phyloP scores from a whole-genome alignment of 2,113 vertebrate species.

The Tenrec ecaudatus region DNA sequence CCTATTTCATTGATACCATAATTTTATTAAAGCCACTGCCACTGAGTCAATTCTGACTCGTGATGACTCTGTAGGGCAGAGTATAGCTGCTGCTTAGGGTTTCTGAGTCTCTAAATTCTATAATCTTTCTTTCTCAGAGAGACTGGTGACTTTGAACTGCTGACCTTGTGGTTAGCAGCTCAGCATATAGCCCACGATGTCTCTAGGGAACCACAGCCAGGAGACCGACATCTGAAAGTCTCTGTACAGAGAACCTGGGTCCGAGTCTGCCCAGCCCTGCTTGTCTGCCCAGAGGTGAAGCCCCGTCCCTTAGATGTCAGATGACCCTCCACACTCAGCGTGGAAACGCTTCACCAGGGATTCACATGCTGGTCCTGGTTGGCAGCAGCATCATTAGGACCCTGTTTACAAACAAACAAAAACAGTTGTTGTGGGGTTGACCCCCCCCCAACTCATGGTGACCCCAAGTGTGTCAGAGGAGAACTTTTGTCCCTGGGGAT shows the following conservation, averaged over 20 bases:
- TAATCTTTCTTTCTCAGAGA: too few relatives aligned
- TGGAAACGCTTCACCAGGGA: background rate
- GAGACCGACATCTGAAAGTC: background rate
- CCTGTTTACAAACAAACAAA: too few relatives aligned
- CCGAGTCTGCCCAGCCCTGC: background rate
- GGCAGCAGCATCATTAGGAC: background rate
- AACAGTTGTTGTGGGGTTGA: background rate
- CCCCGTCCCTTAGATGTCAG: background rate
- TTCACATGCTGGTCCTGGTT: background rate
- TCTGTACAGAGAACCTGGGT: background rate
- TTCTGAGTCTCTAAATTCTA: too few relatives aligned
- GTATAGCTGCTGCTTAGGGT: too few relatives aligned
- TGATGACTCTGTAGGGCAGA: too few relatives aligned
- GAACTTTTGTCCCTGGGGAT: background rate
- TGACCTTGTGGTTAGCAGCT: too few relatives aligned
- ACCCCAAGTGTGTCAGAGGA: background rate
- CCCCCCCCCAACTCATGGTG: background rate
- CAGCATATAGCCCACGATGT: too few relatives aligned
- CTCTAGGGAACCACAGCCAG: too few relatives aligned
- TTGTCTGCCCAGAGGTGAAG: background rate
- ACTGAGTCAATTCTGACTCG: too few relatives aligned
- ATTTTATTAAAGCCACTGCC: too few relatives aligned
- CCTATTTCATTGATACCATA: background rate
- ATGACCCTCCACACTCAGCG: background rate
- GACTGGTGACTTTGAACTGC: too few relatives aligned